These are phyloP conservation scores for Solenopsis fugax DNA, from an alignment of 1,140 invertebrate species.

Conservation along the genomic window DNA sequence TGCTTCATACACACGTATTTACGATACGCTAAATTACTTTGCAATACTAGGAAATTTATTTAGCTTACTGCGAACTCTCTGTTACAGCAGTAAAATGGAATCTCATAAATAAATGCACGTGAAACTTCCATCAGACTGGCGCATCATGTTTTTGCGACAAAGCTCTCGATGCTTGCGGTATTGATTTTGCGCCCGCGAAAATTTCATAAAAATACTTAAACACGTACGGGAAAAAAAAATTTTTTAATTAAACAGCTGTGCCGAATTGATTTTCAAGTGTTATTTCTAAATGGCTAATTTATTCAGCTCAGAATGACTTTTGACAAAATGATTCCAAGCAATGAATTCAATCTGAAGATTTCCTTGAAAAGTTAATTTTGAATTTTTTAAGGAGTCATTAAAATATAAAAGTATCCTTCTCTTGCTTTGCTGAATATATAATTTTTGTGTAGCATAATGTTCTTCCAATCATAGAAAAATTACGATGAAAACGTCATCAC, in stretches of 20 bases:
- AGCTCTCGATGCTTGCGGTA: neutral
- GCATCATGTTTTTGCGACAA: neutral
- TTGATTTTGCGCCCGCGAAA: constrained; percentile 15
- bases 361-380: neutral
- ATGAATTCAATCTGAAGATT: neutral
- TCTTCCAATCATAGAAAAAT: constrained; percentile 9
- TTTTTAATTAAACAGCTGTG: neutral
- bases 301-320: neutral
- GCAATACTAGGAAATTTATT: constrained; percentile 3
- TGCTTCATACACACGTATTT: neutral
- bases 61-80: neutral
- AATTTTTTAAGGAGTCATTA: neutral
- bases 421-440: neutral
- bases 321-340: neutral
- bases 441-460: neutral
- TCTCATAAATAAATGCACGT: neutral
- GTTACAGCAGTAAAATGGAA: neutral
- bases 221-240: neutral
- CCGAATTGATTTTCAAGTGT: neutral
- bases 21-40: neutral
- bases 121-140: neutral
- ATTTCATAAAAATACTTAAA: constrained; percentile 2
- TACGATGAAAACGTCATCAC: neutral
- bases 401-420: neutral
- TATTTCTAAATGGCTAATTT: neutral